These are phyloP conservation scores for Drosophila ironensis DNA, from an alignment of 1,140 invertebrate genomes.

Conservation along the genomic window DNA sequence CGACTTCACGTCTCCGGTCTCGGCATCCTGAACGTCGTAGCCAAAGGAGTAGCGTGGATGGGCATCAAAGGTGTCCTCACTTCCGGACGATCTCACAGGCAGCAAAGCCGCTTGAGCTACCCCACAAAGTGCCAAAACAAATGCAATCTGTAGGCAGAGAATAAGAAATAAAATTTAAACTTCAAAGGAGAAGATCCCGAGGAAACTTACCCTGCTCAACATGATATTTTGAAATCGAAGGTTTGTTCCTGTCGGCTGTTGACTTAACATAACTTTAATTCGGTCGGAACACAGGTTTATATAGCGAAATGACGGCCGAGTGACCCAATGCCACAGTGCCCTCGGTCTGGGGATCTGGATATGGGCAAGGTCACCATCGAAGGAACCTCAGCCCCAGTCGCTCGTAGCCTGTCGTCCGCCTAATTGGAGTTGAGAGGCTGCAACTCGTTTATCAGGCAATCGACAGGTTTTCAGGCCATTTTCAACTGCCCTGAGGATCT, in stretches of 20 bases:
- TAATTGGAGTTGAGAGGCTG: conserved; percentile 52
- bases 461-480: conserved; percentile 58
- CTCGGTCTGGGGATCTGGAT: conserved; percentile 11
- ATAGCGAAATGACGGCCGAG: conserved; percentile 30
- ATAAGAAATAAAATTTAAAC: neutral
- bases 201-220: conserved; percentile 45
- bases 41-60: conserved; percentile 83
- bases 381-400: conserved; percentile 44
- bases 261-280: conserved; percentile 27
- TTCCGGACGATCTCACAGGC: conserved; percentile 15
- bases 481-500: neutral
- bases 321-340: conserved; percentile 65
- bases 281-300: conserved; percentile 25
- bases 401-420: conserved; percentile 27
- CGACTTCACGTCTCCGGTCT: conserved; percentile 84
- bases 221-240: conserved; percentile 20
- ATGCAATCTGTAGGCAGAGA: conserved; percentile 8
- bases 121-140: conserved; percentile 29
- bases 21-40: conserved; percentile 83
- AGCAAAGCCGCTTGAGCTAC: conserved; percentile 41
- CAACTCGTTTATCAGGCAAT: conserved; percentile 68
- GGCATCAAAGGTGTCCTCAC: conserved; percentile 63
- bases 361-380: conserved; percentile 51
- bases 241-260: conserved; percentile 32
- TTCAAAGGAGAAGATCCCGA: neutral